Evolutionary conservation across 2,888 invertebrate species (phyloP), one percentile per base, ranked within the genome.

Genomic region (Phortica okadai): DNA sequence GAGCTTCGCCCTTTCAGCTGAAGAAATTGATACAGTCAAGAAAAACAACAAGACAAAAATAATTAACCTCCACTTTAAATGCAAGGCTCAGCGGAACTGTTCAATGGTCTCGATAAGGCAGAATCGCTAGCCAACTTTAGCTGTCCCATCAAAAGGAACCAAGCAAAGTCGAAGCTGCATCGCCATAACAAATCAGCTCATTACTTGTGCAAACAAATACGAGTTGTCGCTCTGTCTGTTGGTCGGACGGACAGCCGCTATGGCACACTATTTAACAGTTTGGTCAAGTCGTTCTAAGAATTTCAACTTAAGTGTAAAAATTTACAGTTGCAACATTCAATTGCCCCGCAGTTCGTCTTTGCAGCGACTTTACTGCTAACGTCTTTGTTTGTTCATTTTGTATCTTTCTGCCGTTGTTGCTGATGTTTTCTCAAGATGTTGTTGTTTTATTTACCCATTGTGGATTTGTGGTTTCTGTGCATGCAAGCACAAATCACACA

Each of bases 281-380:
- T 41, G 66, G 21, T 21, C 16, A 41, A 14, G 45, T 44, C 11
- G 7, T 45, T 74, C 54, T 44, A 54, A 59, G 62, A 54, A 64
- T 66, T 50, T 64, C 41, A 33, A 54, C 66, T 54, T 21, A 54
- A 74, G 74, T 74, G 74, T 66, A 64, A 74, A 74, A 74, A 66
- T 74, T 74, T 64, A 74, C 74, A 74, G 64, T 54, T 66, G 64
- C 66, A 74, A 11, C 58, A 14, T 11, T 72, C 8, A 8, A 11
- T 64, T 64, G 62, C 33, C 10, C 21, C 33, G 3, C 14, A 58
- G 58, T 45, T 45, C 10, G 45, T 45, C 58, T 16, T 11, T 41
- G 25, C 41, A 11, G 25, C 41, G 45, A 69, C 67, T 44, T 69
- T 45, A 45, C 41, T 44, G 66, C 66, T 42, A 69, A 69, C 45